Conservation (phyloP, 2,797 vertebrate genomes). For the Chloroceryle inda region DNA sequence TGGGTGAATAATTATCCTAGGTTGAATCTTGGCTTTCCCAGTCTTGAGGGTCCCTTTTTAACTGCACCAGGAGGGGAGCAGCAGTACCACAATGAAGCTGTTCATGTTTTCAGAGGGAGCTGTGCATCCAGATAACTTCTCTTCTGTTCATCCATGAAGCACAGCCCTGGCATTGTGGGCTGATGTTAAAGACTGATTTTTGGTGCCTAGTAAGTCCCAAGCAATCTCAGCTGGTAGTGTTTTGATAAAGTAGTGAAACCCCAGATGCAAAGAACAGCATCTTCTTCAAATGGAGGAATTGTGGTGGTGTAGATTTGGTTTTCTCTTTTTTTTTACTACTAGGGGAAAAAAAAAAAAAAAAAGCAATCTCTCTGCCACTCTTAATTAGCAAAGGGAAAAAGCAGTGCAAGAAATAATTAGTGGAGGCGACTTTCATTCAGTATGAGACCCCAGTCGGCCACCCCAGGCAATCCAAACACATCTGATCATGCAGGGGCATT, state of each 20-base stretch:
- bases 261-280: neutral
- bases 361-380: neutral
- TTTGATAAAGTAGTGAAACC: neutral
- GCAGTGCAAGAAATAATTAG: conserved; percentile 20
- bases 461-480: neutral
- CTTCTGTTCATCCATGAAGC: neutral
- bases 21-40: neutral
- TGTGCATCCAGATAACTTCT: neutral
- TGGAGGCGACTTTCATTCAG: neutral
- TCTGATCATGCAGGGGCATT: neutral
- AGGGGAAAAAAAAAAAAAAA: neutral
- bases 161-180: neutral
- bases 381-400: neutral
- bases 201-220: neutral
- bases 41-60: neutral
- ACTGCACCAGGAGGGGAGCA: neutral
- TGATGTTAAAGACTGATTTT: neutral
- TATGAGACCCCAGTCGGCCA: neutral
- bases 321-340: neutral
- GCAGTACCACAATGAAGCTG: neutral
- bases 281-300: neutral
- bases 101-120: neutral
- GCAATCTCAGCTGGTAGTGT: neutral
- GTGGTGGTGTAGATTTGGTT: neutral
- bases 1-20: neutral